Percentiles rank a stretch among this genome's conserved stretches.
These are phyloP conservation scores for Odocoileus hemionus DNA, from an alignment of 2,113 vertebrate genomes.

Conservation along the genomic window DNA sequence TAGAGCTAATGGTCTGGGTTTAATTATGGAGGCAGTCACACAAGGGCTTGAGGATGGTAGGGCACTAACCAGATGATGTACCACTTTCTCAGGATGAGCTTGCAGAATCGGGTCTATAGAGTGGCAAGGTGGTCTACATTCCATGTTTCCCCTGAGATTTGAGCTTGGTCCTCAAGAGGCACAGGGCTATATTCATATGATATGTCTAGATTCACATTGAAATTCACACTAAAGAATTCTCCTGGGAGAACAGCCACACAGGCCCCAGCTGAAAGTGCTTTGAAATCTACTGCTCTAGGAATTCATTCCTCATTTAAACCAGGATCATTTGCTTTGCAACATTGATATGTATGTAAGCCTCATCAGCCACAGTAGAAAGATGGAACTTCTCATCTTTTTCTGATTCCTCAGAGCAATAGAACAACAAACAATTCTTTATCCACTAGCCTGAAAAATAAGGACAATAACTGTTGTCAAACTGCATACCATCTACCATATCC, in stretches of 20 bases:
- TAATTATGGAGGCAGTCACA: slow-evolving; percentile 71
- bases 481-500: background rate
- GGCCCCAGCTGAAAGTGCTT: background rate
- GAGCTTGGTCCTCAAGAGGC: background rate
- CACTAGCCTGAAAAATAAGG: slow-evolving; percentile 11
- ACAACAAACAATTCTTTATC: background rate
- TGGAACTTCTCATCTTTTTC: background rate
- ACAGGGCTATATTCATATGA: background rate
- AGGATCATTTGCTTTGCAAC: background rate
- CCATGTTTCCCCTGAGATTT: background rate
- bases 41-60: slow-evolving; percentile 50
- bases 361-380: background rate
- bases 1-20: slow-evolving; percentile 70
- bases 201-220: background rate
- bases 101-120: background rate
- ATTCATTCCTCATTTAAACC: slow-evolving; percentile 7
- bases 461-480: background rate
- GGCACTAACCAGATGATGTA: slow-evolving; percentile 55
- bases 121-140: background rate
- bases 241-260: background rate
- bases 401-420: background rate
- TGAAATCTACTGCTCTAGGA: background rate
- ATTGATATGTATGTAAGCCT: background rate
- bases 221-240: background rate
- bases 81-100: background rate